Evolutionary conservation across 2,113 vertebrate species (phyloP).

Genomic region (Alligator sinensis): DNA sequence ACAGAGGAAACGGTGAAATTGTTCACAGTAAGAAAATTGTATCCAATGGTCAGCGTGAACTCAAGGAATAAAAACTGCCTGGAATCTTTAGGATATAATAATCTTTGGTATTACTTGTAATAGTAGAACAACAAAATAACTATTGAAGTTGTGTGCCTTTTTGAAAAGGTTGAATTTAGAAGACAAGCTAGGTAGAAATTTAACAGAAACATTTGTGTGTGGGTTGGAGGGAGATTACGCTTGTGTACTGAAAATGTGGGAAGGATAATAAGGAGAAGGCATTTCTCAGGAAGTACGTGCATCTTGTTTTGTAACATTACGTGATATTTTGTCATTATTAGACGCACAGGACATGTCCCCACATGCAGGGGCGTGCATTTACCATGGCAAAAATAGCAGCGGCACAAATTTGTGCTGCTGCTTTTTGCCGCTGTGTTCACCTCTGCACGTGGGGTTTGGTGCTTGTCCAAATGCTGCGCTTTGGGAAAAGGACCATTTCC

Average conservation of each 20-base stretch:
- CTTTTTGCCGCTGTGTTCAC: too few relatives aligned
- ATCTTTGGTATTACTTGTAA: not conserved
- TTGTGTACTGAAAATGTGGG: not conserved
- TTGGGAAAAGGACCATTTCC: too few relatives aligned
- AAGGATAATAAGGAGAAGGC: not conserved
- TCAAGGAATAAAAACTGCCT: not conserved
- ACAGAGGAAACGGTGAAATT: not conserved
- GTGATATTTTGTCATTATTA: rapidly evolving
- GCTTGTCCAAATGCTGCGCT: too few relatives aligned
- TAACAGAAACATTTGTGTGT: not conserved
- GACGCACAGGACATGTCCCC: too few relatives aligned
- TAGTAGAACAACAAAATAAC: not conserved
- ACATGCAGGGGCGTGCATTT: too few relatives aligned
- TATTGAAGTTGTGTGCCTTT: not conserved
- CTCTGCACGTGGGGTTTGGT: too few relatives aligned
- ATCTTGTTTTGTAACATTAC: not conserved
- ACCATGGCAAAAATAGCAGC: too few relatives aligned
- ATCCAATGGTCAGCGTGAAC: not conserved
- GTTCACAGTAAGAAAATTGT: not conserved
- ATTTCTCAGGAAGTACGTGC: not conserved
- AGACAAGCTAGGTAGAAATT: not conserved
- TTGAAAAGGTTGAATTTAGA: not conserved
- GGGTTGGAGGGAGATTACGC: not conserved
- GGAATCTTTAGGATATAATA: not conserved
- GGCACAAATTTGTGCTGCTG: too few relatives aligned